Conservation (phyloP, 2,797 vertebrate genomes). For the Pangasius macronema region DNA sequence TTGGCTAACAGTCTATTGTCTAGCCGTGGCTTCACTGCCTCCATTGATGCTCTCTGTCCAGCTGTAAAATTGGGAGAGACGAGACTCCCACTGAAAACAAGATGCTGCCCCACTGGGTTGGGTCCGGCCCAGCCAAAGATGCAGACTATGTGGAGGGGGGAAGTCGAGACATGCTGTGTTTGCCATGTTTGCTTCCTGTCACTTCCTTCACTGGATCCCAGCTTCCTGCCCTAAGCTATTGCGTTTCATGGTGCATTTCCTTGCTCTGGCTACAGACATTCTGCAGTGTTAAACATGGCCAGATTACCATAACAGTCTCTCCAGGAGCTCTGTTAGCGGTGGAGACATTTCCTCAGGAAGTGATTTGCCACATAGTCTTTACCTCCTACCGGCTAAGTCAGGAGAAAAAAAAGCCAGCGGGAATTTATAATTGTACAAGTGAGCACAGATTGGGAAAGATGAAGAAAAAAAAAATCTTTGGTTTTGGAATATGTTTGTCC, state of each 20-base stretch:
- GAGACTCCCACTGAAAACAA: conserved; percentile 69
- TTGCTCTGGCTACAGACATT: conserved; percentile 33
- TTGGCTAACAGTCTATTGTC: conserved; percentile 68
- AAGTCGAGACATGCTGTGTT: conserved; percentile 65
- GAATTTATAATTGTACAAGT: conserved; percentile 35
- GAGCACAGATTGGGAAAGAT: conserved; percentile 3
- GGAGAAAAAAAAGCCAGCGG: neutral
- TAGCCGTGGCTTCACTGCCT: conserved; percentile 65
- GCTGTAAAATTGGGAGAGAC: conserved; percentile 75
- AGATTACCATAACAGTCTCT: conserved; percentile 75
- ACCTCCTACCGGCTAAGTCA: conserved; percentile 50
- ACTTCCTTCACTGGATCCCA: conserved; percentile 59
- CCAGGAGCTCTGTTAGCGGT: conserved; percentile 70
- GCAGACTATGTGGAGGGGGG: conserved; percentile 28
- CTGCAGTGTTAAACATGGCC: conserved; percentile 63
- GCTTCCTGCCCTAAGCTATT: conserved; percentile 54
- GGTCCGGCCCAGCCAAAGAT: conserved; percentile 53
- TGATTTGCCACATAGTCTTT: conserved; percentile 70
- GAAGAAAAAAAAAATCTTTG: conserved; percentile 9
- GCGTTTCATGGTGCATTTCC: conserved; percentile 71
- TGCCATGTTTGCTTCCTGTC: conserved; percentile 70
- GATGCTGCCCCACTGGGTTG: conserved; percentile 60
- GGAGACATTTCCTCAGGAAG: conserved; percentile 72
- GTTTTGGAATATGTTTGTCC: conserved; percentile 37
- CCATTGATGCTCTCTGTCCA: conserved; percentile 78